phyloP scores from a whole-genome alignment of 2,888 invertebrate species.

The Busseola fusca region DNA sequence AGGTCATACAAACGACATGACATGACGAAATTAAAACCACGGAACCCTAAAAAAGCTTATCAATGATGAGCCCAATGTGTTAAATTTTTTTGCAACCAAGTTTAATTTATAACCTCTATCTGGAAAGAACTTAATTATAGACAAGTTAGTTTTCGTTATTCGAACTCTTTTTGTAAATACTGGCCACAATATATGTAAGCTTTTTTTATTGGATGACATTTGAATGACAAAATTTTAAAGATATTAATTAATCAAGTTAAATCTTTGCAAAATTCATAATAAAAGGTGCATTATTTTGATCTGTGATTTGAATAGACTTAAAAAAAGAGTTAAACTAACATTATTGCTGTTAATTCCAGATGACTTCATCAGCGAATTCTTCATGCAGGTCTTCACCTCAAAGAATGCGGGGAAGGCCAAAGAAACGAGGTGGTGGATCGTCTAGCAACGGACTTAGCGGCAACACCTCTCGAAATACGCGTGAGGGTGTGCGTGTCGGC shows the following conservation, averaged over 20 bases:
- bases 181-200: neutral
- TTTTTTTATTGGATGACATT: conserved; percentile 12
- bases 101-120: too few species aligned
- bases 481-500: conserved; percentile 85
- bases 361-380: conserved; percentile 87
- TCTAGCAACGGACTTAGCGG: conserved; percentile 72
- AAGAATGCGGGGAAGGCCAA: conserved; percentile 83
- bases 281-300: neutral
- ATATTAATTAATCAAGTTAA: neutral
- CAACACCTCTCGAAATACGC: conserved; percentile 74
- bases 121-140: too few species aligned
- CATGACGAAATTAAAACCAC: neutral
- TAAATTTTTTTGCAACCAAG: neutral
- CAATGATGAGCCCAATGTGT: neutral
- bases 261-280: neutral
- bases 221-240: neutral
- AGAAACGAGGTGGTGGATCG: conserved; percentile 77
- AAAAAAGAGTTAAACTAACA: neutral
- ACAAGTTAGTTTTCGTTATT: conserved; percentile 3
- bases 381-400: conserved; percentile 86
- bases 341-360: conserved; percentile 67
- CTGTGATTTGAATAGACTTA: neutral
- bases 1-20: neutral
- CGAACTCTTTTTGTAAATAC: conserved; percentile 23
- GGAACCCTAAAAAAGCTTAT: too few species aligned